These are phyloP conservation scores for Trichosurus vulpecula DNA, from an alignment of 2,797 vertebrate genomes.

Conservation along the genomic window DNA sequence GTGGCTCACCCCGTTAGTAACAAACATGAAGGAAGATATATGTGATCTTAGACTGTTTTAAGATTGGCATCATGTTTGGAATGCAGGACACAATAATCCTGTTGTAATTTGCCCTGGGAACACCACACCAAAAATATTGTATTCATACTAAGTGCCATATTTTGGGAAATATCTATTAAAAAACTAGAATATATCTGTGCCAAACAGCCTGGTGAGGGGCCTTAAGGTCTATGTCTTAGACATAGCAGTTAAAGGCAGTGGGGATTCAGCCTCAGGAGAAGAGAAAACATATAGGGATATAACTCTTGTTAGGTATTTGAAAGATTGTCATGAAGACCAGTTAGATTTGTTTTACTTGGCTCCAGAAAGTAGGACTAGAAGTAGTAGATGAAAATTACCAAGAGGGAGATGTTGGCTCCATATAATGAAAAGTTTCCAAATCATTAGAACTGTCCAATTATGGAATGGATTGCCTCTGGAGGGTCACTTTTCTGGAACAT, in stretches of 20 bases:
- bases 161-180: not conserved
- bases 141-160: not conserved
- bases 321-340: not conserved
- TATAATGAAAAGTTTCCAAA: not conserved
- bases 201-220: fast-evolving
- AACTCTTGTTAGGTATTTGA: not conserved
- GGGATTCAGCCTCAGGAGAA: not conserved
- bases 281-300: not conserved
- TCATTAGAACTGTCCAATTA: not conserved
- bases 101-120: not conserved
- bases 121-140: not conserved
- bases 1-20: not conserved
- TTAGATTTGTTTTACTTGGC: not conserved
- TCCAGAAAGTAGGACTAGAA: not conserved
- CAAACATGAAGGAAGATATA: not conserved
- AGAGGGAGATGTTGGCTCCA: not conserved
- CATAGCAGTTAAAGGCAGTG: not conserved
- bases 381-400: not conserved
- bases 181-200: not conserved
- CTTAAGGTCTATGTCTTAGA: not conserved
- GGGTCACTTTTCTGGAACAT: not conserved
- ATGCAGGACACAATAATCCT: not conserved
- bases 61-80: not conserved
- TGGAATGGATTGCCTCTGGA: not conserved
- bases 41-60: not conserved